Evolutionary conservation across 2,113 vertebrate genomes (phyloP), one percentile per base, ranked within the genome.

Genomic region (Ivindomyrus marchei): DNA sequence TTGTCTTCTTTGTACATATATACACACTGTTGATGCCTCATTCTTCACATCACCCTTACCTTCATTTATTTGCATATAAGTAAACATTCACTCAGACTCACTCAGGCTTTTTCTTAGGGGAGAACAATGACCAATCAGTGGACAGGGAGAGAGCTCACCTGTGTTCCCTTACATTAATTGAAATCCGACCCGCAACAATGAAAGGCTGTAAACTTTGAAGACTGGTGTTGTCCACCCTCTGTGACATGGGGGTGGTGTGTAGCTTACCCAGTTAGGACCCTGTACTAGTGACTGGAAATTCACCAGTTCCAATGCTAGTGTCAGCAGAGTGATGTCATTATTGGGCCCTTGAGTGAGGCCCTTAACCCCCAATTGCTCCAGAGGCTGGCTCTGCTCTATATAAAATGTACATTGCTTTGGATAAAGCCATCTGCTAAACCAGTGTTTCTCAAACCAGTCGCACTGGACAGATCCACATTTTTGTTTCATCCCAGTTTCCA

Each of bases 31-130:
- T 92, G 92, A 93, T 93, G 93, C 87, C 58, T 47, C 87, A 91
- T 90, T 90, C 66, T 91, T 90, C 92, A 88, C 90, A 42, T 36
- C 84, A 90, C 80, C 31, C 88, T 90, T 91, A 56, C 45, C n/a
- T 90, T 58, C 91, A 90, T 93, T 93, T 91, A 91, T 93, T 93
- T 93, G 91, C 80, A 92, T 80, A 53, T 24, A 62, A 88, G 85
- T 90, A 89, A 92, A 94, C 93, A 94, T 93, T 91, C 92, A 92
- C 92, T 85, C 53, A 70, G 92, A 90, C 87, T 83, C 74, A 42
- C 89, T 52, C 45, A 49, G 13, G 52, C 88, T 58, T 91, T 92
- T 83, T 45, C 87, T 91, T 87, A 56, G 88, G 89, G 91, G 93
- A 93, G 93, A 94, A 93, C 93, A 93, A 93, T 94, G 93, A 92